Conservation (phyloP, 30 jellyfish, hydroid and myxozoan species). For the Haliclystus octoradiatus region DNA sequence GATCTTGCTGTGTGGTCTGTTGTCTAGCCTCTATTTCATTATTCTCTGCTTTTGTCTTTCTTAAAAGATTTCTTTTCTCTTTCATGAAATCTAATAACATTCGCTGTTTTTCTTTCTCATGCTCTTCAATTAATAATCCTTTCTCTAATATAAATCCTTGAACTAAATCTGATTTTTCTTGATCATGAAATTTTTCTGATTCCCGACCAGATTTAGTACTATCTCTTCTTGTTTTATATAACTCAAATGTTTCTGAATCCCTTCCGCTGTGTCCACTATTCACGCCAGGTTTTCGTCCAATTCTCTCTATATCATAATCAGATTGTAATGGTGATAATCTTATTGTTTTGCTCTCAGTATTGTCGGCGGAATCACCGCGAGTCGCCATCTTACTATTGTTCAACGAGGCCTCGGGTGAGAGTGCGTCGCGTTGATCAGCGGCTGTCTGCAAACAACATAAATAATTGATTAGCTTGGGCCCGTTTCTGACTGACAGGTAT, state of each 20-base stretch:
- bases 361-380: no score
- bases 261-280: no score
- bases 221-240: no score
- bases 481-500: background rate
- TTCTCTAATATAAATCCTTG: slow-evolving; percentile 86
- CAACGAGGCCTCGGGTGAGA: no score
- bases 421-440: background rate
- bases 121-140: slow-evolving; percentile 49
- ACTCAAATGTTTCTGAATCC: no score
- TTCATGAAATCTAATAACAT: slow-evolving; percentile 47
- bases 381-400: no score
- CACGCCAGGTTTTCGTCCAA: no score
- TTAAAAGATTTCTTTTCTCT: slow-evolving; percentile 54
- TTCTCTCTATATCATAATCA: no score
- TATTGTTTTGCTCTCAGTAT: no score
- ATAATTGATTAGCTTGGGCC: background rate
- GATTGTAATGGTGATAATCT: no score
- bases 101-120: slow-evolving; percentile 68
- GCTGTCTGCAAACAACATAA: background rate
- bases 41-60: slow-evolving; percentile 19
- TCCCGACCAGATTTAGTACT: no score
- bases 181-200: slow-evolving; percentile 25
- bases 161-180: slow-evolving; percentile 64
- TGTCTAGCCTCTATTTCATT: background rate
- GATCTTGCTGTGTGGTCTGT: background rate